Evolutionary conservation across 2,797 vertebrate species (phyloP), one percentile per base, ranked within the genome.

Genomic region (Remorina albescens): DNA sequence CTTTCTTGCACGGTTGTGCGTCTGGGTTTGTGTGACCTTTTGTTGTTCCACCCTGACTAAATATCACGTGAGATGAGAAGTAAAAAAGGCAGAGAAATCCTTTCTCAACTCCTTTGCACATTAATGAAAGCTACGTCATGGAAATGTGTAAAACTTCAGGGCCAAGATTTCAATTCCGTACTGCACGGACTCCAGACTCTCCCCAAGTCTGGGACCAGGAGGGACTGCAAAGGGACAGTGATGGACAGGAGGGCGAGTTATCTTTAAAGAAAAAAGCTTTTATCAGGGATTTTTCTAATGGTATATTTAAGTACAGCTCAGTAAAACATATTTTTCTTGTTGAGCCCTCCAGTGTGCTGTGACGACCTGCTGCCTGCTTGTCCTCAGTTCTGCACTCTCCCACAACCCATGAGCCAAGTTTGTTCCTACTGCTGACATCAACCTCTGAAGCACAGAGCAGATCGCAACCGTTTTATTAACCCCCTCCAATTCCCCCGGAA

Each of bases 381-480:
- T 50, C 34, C 10, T 44, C 44, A 34, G 8, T 50, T 58, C 51
- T 42, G 46, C 18, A 32, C 32, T 71, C 36, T 54, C 88, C 85
- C 77, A 86, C 81, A 96, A 94, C 93, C 94, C 95, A 93, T 90
- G 94, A 94, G 94, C 93, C 94, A 89, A 92, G 85, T 76, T 65
- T 67, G 57, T 53, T 81, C 78, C 87, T 86, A 85, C 67, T 84
- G 91, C 83, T 77, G 80, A 86, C 84, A 90, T 65, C 81, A 87
- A 92, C 86, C 85, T 89, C 78, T 75, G 72, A 86, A 91, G 89
- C 89, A 91, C 88, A 86, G 71, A 88, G 79, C 82, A 80, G 78
- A 85, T 91, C 81, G 60, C 83, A 86, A 90, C 82, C 65, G 0
- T 81, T 88, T 86, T 74, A 81, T 78, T 81, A 87, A 73, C 76